Evolutionary conservation across 2,113 vertebrate genomes (phyloP).

Genomic region (Alligator mississippiensis): DNA sequence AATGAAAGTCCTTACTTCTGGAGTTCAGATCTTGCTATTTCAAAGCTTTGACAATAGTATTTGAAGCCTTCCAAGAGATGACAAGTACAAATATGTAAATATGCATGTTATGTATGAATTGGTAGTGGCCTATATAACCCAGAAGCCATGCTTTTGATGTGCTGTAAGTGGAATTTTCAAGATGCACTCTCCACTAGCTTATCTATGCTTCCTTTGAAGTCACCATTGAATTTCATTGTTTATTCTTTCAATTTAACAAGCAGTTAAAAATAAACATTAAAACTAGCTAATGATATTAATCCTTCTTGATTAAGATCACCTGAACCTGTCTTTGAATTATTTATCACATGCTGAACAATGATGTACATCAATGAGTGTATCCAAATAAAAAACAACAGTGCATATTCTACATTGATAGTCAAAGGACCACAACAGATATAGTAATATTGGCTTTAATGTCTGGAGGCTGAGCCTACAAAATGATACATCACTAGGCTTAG

Average conservation of each 20-base stretch:
- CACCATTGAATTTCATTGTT: background rate
- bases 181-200: background rate
- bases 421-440: background rate
- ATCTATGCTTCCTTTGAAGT: background rate
- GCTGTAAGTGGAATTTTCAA: background rate
- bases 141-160: background rate
- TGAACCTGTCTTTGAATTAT: background rate
- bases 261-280: background rate
- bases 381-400: background rate
- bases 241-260: background rate
- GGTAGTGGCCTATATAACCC: no score
- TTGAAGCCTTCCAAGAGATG: background rate
- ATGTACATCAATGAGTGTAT: background rate
- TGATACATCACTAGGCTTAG: accelerated
- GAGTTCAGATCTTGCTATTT: slow-evolving; percentile 15
- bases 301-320: background rate
- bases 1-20: background rate
- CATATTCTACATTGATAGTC: background rate
- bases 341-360: background rate
- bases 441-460: background rate
- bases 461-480: background rate
- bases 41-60: accelerated
- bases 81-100: background rate
- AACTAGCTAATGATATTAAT: background rate
- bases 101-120: background rate